phyloP scores from a whole-genome alignment of 2,113 vertebrate species.

The Microcebus ravelobensis region DNA sequence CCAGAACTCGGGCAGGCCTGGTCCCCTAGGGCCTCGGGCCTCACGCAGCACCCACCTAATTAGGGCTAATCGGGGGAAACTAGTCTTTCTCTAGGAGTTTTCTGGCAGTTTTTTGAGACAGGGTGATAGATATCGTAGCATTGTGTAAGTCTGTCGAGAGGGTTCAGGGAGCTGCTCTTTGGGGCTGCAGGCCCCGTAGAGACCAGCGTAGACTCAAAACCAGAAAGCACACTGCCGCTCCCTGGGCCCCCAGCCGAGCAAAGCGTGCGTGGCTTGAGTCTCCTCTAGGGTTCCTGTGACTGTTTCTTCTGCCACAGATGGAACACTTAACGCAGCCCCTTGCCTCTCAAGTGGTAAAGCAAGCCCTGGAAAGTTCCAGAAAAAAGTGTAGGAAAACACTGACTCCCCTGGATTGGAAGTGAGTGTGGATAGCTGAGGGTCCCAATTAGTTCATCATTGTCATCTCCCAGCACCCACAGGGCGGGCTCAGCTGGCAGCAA shows the following conservation, averaged over 20 bases:
- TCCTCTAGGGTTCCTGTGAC: not conserved
- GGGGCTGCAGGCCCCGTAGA: not conserved
- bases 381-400: not conserved
- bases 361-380: conserved; percentile 42
- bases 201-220: not conserved
- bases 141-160: not conserved
- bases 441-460: not conserved
- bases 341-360: not conserved
- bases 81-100: not conserved
- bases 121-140: not conserved
- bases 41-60: not conserved
- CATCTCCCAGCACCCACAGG: not conserved
- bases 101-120: not conserved
- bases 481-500: not conserved
- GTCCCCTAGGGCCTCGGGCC: not conserved
- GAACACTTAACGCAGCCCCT: conserved; percentile 32
- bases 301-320: conserved; percentile 3
- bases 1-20: not conserved
- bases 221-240: not conserved
- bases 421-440: not conserved
- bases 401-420: not conserved
- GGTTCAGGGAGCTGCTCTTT: not conserved
- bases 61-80: not conserved
- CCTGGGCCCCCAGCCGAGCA: not conserved
- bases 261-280: not conserved